Evolutionary conservation across 2,888 invertebrate genomes (phyloP), one percentile per base, ranked within the genome.

Genomic region (Volucella inanis): DNA sequence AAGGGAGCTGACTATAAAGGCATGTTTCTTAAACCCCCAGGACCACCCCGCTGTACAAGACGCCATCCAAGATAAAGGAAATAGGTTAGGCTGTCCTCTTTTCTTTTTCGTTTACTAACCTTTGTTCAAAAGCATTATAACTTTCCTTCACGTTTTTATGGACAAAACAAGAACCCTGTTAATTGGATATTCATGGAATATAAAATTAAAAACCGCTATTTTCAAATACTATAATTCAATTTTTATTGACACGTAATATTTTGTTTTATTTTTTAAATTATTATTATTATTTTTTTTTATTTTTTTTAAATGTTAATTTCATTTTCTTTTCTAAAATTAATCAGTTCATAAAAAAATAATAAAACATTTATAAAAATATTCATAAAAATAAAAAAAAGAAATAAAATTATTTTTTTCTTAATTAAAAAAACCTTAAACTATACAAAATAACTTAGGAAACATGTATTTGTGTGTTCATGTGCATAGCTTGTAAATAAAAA

Each of bases 291-390:
- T 49, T 61, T 67, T 70, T 68, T 45, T 70, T 18, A 67, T 54
- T 71, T 71, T 50, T 59, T 59, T 52, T 49, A 64, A 76, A 50
- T 49, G 15, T 39, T 50, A 38, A 50, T 72, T 67, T 61, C 55
- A 62, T 57, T 14, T 57, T 62, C 22, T 15, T 65, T 38, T 55
- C 75, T 84, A 80, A 84, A 67, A 80, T 71, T 84, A 80, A 84
- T 84, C 84, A 84, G 84, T 84, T 84, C 84, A 80, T 84, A 84
- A 80, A 84, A n/a, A 79, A 78, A 65, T 68, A 80, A 50, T 55
- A 67, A 78, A 57, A 71, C 47, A 31, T 11, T 41, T 41, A 61
- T 14, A 49, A 39, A 71, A 14, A 54, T 12, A 61, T 65, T 50
- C 31, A 18, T 50, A 55, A 31, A 12, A 45, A 50, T 15, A 31